A percentile compares a stretch with the other conserved stretches of the same genome.
These are phyloP conservation scores for Drymodes brunneopygia DNA, from an alignment of 2,113 vertebrate genomes.

Conservation along the genomic window DNA sequence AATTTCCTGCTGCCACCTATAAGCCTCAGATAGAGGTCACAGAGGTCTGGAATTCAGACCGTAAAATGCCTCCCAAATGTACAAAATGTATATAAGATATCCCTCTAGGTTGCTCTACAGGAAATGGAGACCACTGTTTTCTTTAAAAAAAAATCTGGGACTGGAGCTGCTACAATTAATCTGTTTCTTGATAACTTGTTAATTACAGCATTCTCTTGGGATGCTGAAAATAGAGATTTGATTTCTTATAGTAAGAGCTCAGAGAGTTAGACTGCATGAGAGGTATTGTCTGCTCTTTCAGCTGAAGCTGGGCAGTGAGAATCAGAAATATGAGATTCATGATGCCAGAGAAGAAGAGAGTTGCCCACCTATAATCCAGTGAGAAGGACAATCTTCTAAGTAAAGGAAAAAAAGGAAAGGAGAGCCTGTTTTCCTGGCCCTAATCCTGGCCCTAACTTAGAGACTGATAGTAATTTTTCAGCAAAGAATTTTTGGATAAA, in stretches of 20 bases:
- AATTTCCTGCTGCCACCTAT: background rate
- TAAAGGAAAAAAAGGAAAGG: background rate
- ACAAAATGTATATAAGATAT: background rate
- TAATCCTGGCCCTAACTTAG: background rate
- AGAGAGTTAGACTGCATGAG: background rate
- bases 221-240: slow-evolving; percentile 29
- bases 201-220: slow-evolving; percentile 39
- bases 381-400: background rate
- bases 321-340: background rate
- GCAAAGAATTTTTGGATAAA: background rate
- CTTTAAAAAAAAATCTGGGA: background rate
- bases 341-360: background rate
- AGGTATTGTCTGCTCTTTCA: background rate
- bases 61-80: background rate
- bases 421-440: background rate
- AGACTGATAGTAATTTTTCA: background rate
- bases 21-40: background rate
- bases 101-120: background rate
- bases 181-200: slow-evolving; percentile 24
- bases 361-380: background rate
- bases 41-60: background rate
- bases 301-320: background rate
- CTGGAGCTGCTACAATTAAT: background rate
- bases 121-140: background rate
- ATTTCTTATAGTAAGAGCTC: slow-evolving; percentile 7